phyloP scores from a whole-genome alignment of 1,140 invertebrate species.

The Doryteuthis pealeii region DNA sequence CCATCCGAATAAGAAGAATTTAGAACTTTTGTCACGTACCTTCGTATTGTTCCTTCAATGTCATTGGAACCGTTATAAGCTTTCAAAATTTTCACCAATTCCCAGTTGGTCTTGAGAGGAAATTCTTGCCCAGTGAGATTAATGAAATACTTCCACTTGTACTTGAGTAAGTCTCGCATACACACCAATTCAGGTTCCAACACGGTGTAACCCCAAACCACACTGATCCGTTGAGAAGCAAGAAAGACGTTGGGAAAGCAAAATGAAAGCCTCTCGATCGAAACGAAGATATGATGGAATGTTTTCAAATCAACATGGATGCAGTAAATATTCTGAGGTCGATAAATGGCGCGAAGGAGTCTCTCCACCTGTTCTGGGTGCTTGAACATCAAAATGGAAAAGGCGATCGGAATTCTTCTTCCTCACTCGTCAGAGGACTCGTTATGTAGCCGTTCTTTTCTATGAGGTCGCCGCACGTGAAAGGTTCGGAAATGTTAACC shows the following conservation, averaged over 20 bases:
- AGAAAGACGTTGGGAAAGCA: conserved; percentile 48
- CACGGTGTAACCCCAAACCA: conserved; percentile 31
- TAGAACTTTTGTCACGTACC: conserved; percentile 32
- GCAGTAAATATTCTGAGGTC: conserved; percentile 43
- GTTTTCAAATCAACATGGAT: conserved; percentile 39
- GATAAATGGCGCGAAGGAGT: conserved; percentile 33
- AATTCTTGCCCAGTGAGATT: conserved; percentile 42
- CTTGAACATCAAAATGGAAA: conserved; percentile 28
- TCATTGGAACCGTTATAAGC: conserved; percentile 43
- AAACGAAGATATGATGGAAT: conserved; percentile 1
- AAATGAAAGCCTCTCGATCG: conserved; percentile 20
- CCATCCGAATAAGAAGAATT: too few species aligned
- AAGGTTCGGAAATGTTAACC: too few species aligned
- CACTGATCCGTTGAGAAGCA: conserved; percentile 28
- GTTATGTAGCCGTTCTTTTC: neutral
- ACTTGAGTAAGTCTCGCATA: conserved; percentile 34
- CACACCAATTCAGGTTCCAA: conserved; percentile 45
- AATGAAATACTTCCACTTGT: conserved; percentile 43
- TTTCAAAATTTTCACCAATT: conserved; percentile 44
- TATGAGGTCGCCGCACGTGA: neutral
- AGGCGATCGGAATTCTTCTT: conserved; percentile 36
- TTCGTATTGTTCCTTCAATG: conserved; percentile 35
- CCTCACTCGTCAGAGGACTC: neutral
- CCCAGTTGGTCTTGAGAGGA: conserved; percentile 40
- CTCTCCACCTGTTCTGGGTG: conserved; percentile 28